phyloP scores from a whole-genome alignment of 2,888 invertebrate species.

The Isoperla grammatica region DNA sequence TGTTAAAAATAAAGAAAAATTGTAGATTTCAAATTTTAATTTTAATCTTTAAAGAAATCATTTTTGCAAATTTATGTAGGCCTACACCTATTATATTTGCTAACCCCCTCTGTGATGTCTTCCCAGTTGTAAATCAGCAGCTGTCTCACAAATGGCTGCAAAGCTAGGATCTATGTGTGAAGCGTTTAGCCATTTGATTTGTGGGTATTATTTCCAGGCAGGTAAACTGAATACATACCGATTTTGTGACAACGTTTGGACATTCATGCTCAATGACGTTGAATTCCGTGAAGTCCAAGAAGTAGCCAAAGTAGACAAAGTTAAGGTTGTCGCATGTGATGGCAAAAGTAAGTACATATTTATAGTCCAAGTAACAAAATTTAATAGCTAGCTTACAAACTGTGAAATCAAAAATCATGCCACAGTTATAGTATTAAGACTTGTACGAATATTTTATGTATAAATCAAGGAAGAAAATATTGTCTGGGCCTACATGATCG shows the following conservation, averaged over 20 bases:
- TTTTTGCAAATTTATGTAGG: too few relatives aligned
- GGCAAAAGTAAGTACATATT: slow-evolving; percentile 72
- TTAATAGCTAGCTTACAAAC: not conserved
- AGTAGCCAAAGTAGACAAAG: slow-evolving; percentile 86
- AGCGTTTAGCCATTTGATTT: too few relatives aligned
- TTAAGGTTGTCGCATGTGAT: slow-evolving; percentile 97
- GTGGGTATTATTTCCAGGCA: slow-evolving; percentile 41
- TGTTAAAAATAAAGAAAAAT: too few relatives aligned
- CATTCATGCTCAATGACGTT: slow-evolving; percentile 96
- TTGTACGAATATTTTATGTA: not conserved
- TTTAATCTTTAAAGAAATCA: too few relatives aligned
- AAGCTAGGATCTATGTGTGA: too few relatives aligned
- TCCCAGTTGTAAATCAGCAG: too few relatives aligned
- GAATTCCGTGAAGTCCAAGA: slow-evolving; percentile 95
- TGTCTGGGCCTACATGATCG: too few relatives aligned
- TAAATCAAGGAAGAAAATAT: too few relatives aligned
- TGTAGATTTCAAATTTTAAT: too few relatives aligned
- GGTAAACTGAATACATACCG: slow-evolving; percentile 59
- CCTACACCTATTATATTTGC: too few relatives aligned
- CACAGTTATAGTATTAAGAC: not conserved
- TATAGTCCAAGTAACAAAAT: not conserved
- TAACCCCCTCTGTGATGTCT: too few relatives aligned
- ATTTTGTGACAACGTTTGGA: slow-evolving; percentile 99
- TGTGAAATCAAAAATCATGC: not conserved
- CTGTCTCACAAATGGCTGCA: too few relatives aligned